These are phyloP conservation scores for Gobius niger DNA, from an alignment of 2,113 vertebrate species.

Conservation along the genomic window DNA sequence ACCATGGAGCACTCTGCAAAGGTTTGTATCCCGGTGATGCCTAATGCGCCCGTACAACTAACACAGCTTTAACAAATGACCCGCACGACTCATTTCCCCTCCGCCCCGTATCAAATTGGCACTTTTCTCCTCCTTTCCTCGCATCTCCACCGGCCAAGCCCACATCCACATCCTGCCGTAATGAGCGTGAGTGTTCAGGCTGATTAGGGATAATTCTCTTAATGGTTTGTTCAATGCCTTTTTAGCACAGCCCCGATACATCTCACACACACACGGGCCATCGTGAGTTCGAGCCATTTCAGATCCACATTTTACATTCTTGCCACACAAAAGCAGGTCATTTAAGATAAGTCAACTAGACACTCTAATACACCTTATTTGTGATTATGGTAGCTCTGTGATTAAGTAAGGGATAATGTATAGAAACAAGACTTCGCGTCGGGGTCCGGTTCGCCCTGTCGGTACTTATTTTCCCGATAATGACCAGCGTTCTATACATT, in stretches of 20 bases:
- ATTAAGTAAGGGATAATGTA: no score
- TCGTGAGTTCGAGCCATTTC: conserved; percentile 30
- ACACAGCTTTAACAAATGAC: neutral
- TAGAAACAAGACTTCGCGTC: no score
- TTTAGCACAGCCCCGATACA: conserved; percentile 32
- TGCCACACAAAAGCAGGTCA: neutral
- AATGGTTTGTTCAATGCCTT: conserved; percentile 59
- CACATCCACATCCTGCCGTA: conserved; percentile 38
- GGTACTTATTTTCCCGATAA: no score
- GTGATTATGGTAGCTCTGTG: no score
- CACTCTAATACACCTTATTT: no score
- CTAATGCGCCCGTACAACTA: neutral
- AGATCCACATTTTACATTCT: conserved; percentile 30
- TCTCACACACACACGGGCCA: conserved; percentile 29
- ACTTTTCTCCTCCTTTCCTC: conserved; percentile 17
- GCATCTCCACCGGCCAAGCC: conserved; percentile 6
- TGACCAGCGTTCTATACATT: no score
- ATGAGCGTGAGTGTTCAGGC: conserved; percentile 48
- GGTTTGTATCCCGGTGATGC: conserved; percentile 72
- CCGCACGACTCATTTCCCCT: conserved; percentile 8
- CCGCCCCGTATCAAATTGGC: conserved; percentile 9
- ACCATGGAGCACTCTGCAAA: conserved; percentile 98
- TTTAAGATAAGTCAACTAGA: no score
- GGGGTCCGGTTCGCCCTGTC: no score
- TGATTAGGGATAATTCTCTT: conserved; percentile 53